Evolutionary conservation across 2,113 vertebrate genomes (phyloP).

Genomic region (Catharus bicknelli): DNA sequence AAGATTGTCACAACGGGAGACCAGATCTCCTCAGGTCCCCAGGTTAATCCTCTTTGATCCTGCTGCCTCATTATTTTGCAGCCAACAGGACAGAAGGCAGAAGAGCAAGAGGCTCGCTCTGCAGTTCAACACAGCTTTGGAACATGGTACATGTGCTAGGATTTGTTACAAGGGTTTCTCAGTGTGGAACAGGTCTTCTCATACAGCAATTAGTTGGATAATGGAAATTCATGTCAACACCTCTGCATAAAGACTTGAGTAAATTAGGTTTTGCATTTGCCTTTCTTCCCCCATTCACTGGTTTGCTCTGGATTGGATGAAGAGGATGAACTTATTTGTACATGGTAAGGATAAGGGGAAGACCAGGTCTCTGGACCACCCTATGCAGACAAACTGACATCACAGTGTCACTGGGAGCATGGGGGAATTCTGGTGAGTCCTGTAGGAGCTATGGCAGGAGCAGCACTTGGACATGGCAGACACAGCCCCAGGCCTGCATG

Average conservation of each 20-base stretch:
- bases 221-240: neutral
- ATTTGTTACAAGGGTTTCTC: neutral
- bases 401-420: accelerated
- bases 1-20: neutral
- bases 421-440: neutral
- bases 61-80: neutral
- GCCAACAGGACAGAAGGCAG: neutral
- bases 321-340: neutral
- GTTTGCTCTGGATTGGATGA: neutral
- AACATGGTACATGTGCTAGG: neutral
- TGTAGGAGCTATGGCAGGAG: neutral
- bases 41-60: neutral
- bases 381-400: neutral
- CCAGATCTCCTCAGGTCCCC: neutral
- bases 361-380: neutral
- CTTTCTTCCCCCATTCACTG: neutral
- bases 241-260: neutral
- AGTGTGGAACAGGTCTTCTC: neutral
- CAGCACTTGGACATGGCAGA: neutral
- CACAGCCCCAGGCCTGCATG: accelerated
- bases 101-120: neutral
- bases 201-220: neutral
- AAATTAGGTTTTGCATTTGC: neutral
- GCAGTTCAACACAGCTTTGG: neutral
- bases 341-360: neutral